Evolutionary conservation across 2,113 vertebrate genomes (phyloP).

Genomic region (Proterorhinus semilunaris): DNA sequence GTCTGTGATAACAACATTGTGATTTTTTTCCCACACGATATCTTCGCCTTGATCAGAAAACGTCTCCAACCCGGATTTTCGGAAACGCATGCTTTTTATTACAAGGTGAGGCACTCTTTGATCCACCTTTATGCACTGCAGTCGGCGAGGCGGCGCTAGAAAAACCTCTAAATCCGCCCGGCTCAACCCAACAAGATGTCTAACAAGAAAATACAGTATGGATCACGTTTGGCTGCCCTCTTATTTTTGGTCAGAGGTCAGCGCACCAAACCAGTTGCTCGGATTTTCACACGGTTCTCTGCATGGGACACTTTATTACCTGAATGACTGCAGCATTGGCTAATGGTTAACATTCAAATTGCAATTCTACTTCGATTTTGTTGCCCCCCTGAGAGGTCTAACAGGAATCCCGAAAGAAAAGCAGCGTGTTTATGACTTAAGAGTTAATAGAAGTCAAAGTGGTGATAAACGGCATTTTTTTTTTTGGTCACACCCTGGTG

Average conservation of each 20-base stretch:
- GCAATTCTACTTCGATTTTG: too few species aligned
- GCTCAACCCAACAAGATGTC: constrained; percentile 38
- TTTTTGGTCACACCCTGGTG: constrained; percentile 33
- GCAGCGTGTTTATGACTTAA: constrained; percentile 26
- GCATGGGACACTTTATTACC: too few species aligned
- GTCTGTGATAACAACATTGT: constrained; percentile 41
- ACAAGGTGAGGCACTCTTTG: constrained; percentile 33
- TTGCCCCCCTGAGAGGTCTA: constrained; percentile 13
- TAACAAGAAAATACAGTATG: constrained; percentile 10
- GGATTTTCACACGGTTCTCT: too few species aligned
- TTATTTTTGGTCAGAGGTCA: too few species aligned
- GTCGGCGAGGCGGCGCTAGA: constrained; percentile 16
- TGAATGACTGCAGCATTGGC: too few species aligned
- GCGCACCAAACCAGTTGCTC: too few species aligned
- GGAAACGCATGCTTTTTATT: constrained; percentile 53
- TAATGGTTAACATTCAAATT: too few species aligned
- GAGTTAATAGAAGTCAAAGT: constrained; percentile 30
- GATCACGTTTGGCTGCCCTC: too few species aligned
- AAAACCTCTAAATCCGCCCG: constrained; percentile 26
- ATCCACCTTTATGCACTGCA: constrained; percentile 39
- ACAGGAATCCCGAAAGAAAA: constrained; percentile 2
- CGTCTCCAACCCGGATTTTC: constrained; percentile 27
- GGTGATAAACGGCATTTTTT: constrained; percentile 44
- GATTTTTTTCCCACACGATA: constrained; percentile 38
- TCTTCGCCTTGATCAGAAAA: constrained; percentile 22